Evolutionary conservation across 2,888 invertebrate species (phyloP), one percentile per base, ranked within the genome.

Genomic region (Allygus modestus): DNA sequence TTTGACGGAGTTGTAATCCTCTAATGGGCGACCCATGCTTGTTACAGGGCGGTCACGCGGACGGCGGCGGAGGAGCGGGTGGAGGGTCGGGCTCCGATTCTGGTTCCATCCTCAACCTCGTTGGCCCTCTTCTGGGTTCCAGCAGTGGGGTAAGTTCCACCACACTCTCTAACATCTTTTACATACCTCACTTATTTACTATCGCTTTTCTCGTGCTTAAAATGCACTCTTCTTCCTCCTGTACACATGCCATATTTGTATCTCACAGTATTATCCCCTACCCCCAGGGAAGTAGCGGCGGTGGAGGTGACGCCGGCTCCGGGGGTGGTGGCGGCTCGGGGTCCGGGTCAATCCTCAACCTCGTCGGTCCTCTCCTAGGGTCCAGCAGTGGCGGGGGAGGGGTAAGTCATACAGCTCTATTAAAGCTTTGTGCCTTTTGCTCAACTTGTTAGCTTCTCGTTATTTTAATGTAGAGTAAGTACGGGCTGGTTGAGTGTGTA

Each of bases 91-190:
- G 87, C 43, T 87, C 87, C 0, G 87, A 87, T 77, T 86, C 87
- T 15, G 86, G 86, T 9, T 87, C 87, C 37, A 85, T 88, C 23
- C 81, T 88, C 15, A 87, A 85, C 33, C 84, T 88, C 17, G 75
- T 88, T 15, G 86, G 86, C 9, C 88, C 88, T 15, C 83, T 88
- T 17, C 75, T 88, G 17, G 88, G 88, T 7, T 84, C 85, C 71
- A 87, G 87, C 85, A 87, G 87, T 71, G 86, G 81, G 37, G 84
- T 77, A n/a, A 26, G 75, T 77, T 7, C 71, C 9, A 20, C 11
- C 54, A 5, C 23, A 54, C 54, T 17, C 9, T 51, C 51, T 37
- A 37, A 37, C 37, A 37, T 37, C 11, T 11, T 37, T 11, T 12
- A 37, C 65, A 28, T 61, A 84, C 33, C 43, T 61, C 17, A 51